These are phyloP conservation scores for Myotis planiceps DNA, from an alignment of 2,797 vertebrate species.

Conservation along the genomic window DNA sequence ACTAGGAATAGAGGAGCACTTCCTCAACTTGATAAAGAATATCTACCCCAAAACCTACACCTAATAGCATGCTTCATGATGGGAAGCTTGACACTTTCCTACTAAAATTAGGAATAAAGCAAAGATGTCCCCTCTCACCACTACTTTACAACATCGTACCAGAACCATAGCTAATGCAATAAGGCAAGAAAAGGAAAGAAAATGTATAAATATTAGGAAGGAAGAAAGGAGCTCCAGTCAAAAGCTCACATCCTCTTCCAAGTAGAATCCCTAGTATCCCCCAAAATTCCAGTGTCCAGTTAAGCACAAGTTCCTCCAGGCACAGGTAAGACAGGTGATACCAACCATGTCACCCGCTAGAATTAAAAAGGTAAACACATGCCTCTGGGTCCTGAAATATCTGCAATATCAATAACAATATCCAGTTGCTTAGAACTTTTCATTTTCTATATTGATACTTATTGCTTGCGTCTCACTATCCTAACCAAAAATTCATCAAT, in stretches of 20 bases:
- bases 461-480: background rate
- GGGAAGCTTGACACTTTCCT: background rate
- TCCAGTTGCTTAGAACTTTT: background rate
- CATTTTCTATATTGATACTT: background rate
- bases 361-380: background rate
- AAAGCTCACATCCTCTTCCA: background rate
- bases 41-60: background rate
- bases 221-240: background rate
- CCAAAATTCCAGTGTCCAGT: background rate
- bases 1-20: background rate
- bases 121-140: background rate
- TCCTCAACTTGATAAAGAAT: background rate
- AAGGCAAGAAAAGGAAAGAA: background rate
- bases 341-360: background rate
- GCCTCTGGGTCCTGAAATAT: background rate
- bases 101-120: background rate
- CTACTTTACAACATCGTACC: background rate
- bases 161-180: background rate
- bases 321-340: background rate
- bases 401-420: background rate
- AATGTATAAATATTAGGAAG: background rate
- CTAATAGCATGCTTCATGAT: background rate
- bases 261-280: background rate
- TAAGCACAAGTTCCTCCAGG: background rate
- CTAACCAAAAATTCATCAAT: background rate